Evolutionary conservation across 2,888 invertebrate genomes (phyloP), one percentile per base, ranked within the genome.

Genomic region (Griposia aprilina): DNA sequence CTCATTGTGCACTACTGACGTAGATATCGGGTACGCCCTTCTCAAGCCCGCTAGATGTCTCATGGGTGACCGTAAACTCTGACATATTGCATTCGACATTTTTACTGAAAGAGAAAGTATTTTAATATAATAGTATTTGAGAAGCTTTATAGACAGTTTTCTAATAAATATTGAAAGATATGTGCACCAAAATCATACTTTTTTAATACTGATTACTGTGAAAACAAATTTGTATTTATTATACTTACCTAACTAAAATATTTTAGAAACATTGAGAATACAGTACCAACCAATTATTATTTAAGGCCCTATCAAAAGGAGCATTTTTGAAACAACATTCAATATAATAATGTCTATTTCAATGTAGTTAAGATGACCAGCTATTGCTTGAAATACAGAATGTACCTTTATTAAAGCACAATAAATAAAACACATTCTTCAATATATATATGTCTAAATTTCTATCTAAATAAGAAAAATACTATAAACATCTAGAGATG

Each of bases 1-100:
- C 81, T 97, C 97, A 89, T 97, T 96, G 90, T 96, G 95, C 0
- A 96, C 96, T 82, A 95, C 84, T 2, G 97, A 96, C 0, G 96
- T 97, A 66, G 96, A 95, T 89, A 97, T 97, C 0, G 91, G 83
- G 66, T 89, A 91, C 0, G 92, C 93, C 60, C 87, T 91, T 26
- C 92, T 89, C 63, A 96, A 85, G 41, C 88, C 87, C 0, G 93
- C 94, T 52, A 97, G 88, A 67, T 91, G 89, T 71, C 94, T 90
- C 23, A 96, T 93, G 0, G 97, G 97, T 26, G 96, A 96, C 63
- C 94, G 91, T 55, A 97, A 90, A 63, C 95, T 92, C 76, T 95
- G 93, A 77, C 95, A 93, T 87, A 97, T 92, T 63, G 94, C 92
- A 85, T 93, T 95, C 73, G 95, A 95, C 97, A 97, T 97, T 87